These are phyloP conservation scores for Sphecodes monilicornis DNA, from an alignment of 2,888 invertebrate species.

Conservation along the genomic window DNA sequence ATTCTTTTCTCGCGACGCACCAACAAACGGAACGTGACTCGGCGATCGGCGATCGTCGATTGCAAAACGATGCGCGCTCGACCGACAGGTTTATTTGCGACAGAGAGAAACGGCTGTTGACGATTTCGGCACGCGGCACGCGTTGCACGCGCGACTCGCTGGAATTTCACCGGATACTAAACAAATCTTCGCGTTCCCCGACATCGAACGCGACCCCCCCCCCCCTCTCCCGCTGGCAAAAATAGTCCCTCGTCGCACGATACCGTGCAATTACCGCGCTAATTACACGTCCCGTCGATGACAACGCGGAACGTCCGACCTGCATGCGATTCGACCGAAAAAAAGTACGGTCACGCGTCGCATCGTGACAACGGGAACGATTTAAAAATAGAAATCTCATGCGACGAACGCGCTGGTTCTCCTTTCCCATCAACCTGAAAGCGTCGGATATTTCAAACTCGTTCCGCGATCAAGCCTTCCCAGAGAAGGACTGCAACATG, in stretches of 20 bases:
- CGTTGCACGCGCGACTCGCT: not conserved
- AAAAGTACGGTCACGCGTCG: not conserved
- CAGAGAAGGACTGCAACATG: not conserved
- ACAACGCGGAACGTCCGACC: conserved; percentile 34
- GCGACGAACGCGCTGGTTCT: not conserved
- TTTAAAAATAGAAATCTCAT: not conserved
- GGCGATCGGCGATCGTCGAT: not conserved
- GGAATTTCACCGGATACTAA: conserved; percentile 13
- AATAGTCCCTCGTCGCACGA: not conserved
- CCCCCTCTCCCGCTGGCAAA: not conserved
- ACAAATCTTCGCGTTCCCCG: not conserved
- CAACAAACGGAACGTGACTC: not conserved
- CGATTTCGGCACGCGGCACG: not conserved
- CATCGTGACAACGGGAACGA: not conserved
- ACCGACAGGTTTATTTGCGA: not conserved
- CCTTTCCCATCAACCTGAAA: not conserved
- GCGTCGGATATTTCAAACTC: not conserved
- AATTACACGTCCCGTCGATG: conserved; percentile 35
- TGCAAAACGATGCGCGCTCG: not conserved
- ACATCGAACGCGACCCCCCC: not conserved
- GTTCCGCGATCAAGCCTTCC: not conserved
- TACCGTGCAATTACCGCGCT: conserved; percentile 33
- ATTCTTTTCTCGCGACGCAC: not conserved
- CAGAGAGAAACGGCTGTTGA: conserved; percentile 7
- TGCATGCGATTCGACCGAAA: conserved; percentile 17